Conservation (phyloP, 2,113 vertebrate genomes). For the Procavia capensis region DNA sequence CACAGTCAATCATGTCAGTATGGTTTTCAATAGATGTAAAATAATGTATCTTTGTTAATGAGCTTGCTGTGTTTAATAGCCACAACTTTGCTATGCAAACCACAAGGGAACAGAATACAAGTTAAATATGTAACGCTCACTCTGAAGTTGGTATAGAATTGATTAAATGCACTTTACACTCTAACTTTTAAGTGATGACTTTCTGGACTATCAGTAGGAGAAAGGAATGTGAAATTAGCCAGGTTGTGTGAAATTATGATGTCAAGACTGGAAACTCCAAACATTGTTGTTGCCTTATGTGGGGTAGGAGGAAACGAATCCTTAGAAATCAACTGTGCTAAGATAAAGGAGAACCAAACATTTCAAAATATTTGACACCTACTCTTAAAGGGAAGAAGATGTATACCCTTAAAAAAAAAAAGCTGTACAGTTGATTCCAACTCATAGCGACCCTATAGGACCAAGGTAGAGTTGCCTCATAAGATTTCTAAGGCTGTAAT, state of each 20-base stretch:
- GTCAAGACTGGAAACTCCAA: neutral
- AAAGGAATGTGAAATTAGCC: neutral
- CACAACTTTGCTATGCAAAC: slow-evolving; percentile 10
- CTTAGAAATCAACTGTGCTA: neutral
- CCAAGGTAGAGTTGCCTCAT: too few relatives aligned
- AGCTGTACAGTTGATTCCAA: too few relatives aligned
- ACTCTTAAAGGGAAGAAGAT: neutral
- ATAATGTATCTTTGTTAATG: slow-evolving; percentile 67
- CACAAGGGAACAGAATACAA: slow-evolving; percentile 19
- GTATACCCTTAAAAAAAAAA: too few relatives aligned
- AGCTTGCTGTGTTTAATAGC: slow-evolving; percentile 57
- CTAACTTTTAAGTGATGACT: slow-evolving; percentile 12
- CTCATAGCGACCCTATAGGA: too few relatives aligned
- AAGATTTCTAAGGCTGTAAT: too few relatives aligned
- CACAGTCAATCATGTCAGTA: slow-evolving; percentile 43
- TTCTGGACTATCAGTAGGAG: neutral
- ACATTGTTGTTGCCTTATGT: neutral
- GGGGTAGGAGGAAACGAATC: neutral
- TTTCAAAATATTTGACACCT: neutral
- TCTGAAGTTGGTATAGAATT: slow-evolving; percentile 1
- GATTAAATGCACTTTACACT: slow-evolving; percentile 1
- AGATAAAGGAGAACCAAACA: slow-evolving; percentile 3
- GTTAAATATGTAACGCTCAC: slow-evolving; percentile 48
- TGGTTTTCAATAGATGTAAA: slow-evolving; percentile 67
- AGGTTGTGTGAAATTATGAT: neutral